These are phyloP conservation scores for Diarsia rubi DNA, from an alignment of 2,888 invertebrate genomes.

Conservation along the genomic window DNA sequence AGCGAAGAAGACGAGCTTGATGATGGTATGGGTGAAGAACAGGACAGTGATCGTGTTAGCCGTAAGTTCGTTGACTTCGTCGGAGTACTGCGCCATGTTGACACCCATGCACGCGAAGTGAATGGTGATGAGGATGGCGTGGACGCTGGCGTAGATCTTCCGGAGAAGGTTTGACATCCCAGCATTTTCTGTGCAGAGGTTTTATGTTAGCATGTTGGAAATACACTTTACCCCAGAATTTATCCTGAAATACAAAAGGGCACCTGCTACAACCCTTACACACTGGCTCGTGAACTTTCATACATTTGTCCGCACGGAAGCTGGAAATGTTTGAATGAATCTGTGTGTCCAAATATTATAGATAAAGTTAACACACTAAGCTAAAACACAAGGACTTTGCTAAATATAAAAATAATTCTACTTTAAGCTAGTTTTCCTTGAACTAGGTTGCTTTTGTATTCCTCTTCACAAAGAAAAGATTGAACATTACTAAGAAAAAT, in stretches of 20 bases:
- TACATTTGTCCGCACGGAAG: not conserved
- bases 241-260: not conserved
- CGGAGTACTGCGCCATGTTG: slow-evolving; percentile 93
- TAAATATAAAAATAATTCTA: not conserved
- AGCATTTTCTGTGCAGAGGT: slow-evolving; percentile 77
- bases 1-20: slow-evolving; percentile 94
- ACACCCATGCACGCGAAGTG: slow-evolving; percentile 92
- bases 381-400: not conserved
- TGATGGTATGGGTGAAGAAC: slow-evolving; percentile 95
- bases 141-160: slow-evolving; percentile 91
- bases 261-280: not conserved
- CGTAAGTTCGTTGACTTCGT: slow-evolving; percentile 93
- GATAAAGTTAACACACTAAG: not conserved
- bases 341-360: not conserved
- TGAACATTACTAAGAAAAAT: not conserved
- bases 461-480: not conserved
- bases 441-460: not conserved
- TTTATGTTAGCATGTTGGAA: not conserved
- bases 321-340: not conserved
- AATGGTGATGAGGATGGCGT: slow-evolving; percentile 91
- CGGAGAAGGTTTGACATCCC: slow-evolving; percentile 90
- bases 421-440: not conserved
- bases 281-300: too few species aligned
- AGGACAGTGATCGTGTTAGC: slow-evolving; percentile 96
- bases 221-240: not conserved